Evolutionary conservation across 1,140 invertebrate genomes (phyloP).

Genomic region (Magallana gigas): DNA sequence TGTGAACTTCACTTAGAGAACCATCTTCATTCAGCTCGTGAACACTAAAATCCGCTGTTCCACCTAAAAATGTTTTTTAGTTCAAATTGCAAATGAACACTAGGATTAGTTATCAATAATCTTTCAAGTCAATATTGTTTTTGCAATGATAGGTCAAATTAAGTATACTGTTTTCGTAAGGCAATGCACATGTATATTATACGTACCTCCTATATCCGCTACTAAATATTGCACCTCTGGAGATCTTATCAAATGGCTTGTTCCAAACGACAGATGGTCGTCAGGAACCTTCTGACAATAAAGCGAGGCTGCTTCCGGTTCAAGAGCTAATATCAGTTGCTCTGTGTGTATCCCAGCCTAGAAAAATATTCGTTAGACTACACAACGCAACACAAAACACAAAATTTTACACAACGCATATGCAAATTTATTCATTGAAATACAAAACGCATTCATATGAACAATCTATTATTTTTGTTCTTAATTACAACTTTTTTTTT

Average conservation of each 20-base stretch:
- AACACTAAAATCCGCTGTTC: not conserved
- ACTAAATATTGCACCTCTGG: not conserved
- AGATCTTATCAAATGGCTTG: not conserved
- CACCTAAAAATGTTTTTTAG: not conserved
- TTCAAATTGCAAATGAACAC: no score
- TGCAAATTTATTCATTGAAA: no score
- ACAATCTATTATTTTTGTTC: no score
- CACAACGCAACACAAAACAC: no score
- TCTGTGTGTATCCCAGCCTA: conserved; percentile 14
- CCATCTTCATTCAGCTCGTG: not conserved
- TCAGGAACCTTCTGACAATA: conserved; percentile 10
- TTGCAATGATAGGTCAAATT: no score
- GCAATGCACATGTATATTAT: no score
- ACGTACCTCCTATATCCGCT: not conserved
- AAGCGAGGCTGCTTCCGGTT: not conserved
- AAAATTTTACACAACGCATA: no score
- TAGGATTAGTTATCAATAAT: no score
- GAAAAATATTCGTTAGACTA: not conserved
- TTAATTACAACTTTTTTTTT: no score
- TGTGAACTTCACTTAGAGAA: conserved; percentile 2
- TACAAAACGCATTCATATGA: no score
- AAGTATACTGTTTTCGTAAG: no score
- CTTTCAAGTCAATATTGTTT: no score
- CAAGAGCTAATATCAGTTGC: not conserved
- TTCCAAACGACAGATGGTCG: not conserved